Percentiles rank a stretch among this genome's conserved stretches.
These are phyloP conservation scores for Apistogramma diplotaenia DNA, from an alignment of 2,113 vertebrate genomes.

Conservation along the genomic window DNA sequence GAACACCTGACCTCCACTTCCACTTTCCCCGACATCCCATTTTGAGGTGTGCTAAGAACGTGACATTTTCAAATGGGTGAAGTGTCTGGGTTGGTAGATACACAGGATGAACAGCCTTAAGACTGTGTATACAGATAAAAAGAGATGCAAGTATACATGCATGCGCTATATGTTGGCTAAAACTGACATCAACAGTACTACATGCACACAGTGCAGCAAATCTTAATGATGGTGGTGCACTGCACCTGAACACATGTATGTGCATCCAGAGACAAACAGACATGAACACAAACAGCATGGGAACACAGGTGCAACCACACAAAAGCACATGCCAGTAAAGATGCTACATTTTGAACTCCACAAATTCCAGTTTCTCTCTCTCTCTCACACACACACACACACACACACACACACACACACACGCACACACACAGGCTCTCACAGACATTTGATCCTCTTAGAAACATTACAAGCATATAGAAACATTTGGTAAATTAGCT, in stretches of 20 bases:
- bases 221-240: not conserved
- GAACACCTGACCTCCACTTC: not conserved
- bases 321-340: no score
- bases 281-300: not conserved
- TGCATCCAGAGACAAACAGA: not conserved
- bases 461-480: no score
- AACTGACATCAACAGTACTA: not conserved
- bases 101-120: conserved; percentile 28
- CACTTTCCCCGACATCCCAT: conserved; percentile 1
- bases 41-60: conserved; percentile 53
- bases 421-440: no score
- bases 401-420: no score
- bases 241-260: not conserved
- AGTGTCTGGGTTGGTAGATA: not conserved
- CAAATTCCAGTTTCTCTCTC: no score
- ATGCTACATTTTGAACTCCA: no score
- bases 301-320: not conserved
- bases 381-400: no score
- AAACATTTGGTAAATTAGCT: no score
- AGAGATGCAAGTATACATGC: conserved; percentile 26
- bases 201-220: not conserved
- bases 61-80: conserved; percentile 47
- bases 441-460: no score
- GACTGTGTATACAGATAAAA: conserved; percentile 18
- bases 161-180: not conserved